Evolutionary conservation across 2,888 invertebrate genomes (phyloP).

Genomic region (Microdon myrmicae): DNA sequence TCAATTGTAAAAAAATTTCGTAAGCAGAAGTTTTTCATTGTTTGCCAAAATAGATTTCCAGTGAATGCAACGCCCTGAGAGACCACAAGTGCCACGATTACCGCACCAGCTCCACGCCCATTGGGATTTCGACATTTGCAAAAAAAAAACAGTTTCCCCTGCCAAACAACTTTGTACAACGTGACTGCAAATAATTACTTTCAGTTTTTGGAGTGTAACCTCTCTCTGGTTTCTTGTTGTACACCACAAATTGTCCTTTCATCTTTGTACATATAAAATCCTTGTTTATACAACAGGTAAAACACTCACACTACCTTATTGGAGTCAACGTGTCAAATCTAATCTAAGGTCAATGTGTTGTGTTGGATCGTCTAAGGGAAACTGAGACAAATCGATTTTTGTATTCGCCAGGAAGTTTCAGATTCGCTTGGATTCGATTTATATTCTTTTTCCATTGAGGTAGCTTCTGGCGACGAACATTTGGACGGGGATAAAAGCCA

Average conservation of each 20-base stretch:
- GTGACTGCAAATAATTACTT: conserved; percentile 49
- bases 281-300: conserved; percentile 24
- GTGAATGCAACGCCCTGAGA: conserved; percentile 6
- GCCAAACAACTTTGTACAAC: conserved; percentile 15
- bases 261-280: conserved; percentile 20
- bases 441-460: too few relatives aligned
- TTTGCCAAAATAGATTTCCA: too few relatives aligned
- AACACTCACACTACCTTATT: not conserved
- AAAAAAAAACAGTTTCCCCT: too few relatives aligned
- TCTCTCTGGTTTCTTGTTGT: not conserved
- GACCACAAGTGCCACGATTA: conserved; percentile 9
- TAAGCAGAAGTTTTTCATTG: too few relatives aligned
- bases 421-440: too few relatives aligned
- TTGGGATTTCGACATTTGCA: conserved; percentile 1
- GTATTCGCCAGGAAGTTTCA: conserved; percentile 27
- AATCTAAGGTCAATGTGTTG: conserved; percentile 30
- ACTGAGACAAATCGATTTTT: conserved; percentile 45
- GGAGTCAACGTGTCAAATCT: conserved; percentile 29
- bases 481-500: too few relatives aligned
- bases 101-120: not conserved
- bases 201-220: conserved; percentile 30
- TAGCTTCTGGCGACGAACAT: too few relatives aligned
- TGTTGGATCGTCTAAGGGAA: not conserved
- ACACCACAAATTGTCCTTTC: conserved; percentile 4
- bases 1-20: too few relatives aligned